Conservation (phyloP, 2,888 invertebrate genomes). For the Scotopteryx bipunctaria region DNA sequence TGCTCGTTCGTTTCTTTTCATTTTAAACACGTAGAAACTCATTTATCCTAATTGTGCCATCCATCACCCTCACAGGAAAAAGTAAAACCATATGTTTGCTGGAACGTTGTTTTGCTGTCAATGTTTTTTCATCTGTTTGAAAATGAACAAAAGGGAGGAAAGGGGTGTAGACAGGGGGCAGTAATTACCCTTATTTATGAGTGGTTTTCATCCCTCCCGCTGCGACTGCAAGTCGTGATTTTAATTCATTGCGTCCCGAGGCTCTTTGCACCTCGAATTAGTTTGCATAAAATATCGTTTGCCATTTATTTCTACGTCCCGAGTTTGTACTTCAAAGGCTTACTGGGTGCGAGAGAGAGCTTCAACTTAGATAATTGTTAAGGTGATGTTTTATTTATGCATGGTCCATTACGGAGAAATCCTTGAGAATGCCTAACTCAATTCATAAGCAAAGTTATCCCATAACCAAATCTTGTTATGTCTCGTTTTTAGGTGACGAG, state of each 20-base stretch:
- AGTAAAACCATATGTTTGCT: conserved; percentile 44
- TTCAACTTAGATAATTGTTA: conserved; percentile 22
- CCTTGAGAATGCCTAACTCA: conserved; percentile 9
- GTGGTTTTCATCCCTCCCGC: conserved; percentile 65
- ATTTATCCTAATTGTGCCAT: conserved; percentile 50
- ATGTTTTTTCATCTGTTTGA: conserved; percentile 46
- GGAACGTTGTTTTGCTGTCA: conserved; percentile 49
- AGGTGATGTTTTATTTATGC: conserved; percentile 21
- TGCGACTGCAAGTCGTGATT: conserved; percentile 78
- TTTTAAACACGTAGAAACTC: conserved; percentile 48
- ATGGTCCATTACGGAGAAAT: conserved; percentile 12
- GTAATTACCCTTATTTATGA: conserved; percentile 80
- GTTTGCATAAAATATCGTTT: conserved; percentile 76
- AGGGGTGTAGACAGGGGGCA: conserved; percentile 47
- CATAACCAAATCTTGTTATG: neutral
- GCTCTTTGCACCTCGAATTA: conserved; percentile 79
- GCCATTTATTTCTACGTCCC: conserved; percentile 66
- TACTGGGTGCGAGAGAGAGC: conserved; percentile 37
- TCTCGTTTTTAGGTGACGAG: conserved; percentile 93
- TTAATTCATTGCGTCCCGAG: conserved; percentile 73
- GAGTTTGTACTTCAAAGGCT: conserved; percentile 58
- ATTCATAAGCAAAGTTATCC: conserved; percentile 25
- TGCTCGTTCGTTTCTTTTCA: conserved; percentile 36
- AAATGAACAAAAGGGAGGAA: conserved; percentile 52
- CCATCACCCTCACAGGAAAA: conserved; percentile 40